A percentile compares a stretch with the other conserved stretches of the same genome.
phyloP scores from a whole-genome alignment of 1,140 invertebrate species.

The Camponotus pennsylvanicus region DNA sequence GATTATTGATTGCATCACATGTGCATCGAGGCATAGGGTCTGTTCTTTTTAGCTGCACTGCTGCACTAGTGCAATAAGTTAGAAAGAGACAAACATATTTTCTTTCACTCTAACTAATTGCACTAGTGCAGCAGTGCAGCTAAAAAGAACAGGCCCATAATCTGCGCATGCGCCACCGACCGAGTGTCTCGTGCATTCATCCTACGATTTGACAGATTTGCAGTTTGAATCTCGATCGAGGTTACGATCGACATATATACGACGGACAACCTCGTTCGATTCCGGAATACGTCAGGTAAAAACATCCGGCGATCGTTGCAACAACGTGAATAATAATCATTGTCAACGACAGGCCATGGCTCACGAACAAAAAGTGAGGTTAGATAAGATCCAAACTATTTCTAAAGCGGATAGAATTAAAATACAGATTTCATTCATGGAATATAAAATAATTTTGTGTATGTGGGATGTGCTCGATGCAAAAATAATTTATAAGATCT shows the following conservation, averaged over 20 bases:
- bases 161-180: not conserved
- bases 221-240: not conserved
- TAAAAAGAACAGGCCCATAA: not conserved
- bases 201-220: not conserved
- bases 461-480: no score
- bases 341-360: not conserved
- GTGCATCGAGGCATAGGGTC: not conserved
- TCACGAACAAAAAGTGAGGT: constrained; percentile 18
- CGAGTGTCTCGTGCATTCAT: not conserved
- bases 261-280: not conserved
- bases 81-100: no score
- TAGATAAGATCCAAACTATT: not conserved
- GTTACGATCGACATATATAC: constrained; percentile 5
- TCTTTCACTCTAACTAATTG: no score
- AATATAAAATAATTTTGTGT: no score
- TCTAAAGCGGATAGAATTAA: not conserved
- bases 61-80: no score
- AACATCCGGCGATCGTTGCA: not conserved
- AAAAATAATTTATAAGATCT: no score
- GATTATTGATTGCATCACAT: not conserved
- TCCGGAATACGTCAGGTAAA: constrained; percentile 6
- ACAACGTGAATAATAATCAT: not conserved
- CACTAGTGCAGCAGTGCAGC: no score
- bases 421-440: no score
- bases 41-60: no score